These are phyloP conservation scores for Stenichneumon culpator DNA, from an alignment of 2,888 invertebrate species.

Conservation along the genomic window DNA sequence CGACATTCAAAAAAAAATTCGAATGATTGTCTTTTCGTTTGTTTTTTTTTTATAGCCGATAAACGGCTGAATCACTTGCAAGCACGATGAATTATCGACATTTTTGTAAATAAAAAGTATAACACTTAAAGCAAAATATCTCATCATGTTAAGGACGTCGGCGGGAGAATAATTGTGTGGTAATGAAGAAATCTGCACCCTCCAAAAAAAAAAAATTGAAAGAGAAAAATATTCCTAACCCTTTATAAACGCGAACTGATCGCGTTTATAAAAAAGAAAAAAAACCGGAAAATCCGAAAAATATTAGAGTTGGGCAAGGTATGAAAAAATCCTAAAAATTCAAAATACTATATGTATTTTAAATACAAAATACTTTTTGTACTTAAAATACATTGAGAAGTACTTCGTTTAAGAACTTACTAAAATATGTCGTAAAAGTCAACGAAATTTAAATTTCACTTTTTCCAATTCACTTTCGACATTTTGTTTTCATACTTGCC, in stretches of 20 bases:
- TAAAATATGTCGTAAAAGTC: too few species aligned
- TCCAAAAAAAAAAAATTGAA: background rate
- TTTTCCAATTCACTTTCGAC: too few species aligned
- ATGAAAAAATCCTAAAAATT: too few species aligned
- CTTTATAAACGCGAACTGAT: conserved; percentile 4
- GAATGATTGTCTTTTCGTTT: background rate
- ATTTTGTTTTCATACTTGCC: too few species aligned
- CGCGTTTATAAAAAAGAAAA: background rate
- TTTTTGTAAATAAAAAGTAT: conserved; percentile 21
- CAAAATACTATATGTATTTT: too few species aligned
- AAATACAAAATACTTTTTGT: too few species aligned
- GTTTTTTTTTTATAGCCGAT: background rate
- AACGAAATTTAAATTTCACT: too few species aligned
- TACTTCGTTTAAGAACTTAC: too few species aligned
- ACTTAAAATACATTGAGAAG: too few species aligned
- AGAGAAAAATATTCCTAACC: background rate
- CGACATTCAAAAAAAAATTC: background rate
- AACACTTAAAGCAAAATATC: background rate
- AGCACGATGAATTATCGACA: background rate
- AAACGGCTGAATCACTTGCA: background rate
- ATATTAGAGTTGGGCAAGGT: too few species aligned
- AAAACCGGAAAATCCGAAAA: too few species aligned
- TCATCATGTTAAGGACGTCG: background rate
- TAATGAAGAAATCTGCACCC: background rate
- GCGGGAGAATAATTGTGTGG: background rate